Conservation (phyloP, 2,113 vertebrate genomes). For the Neolamprologus cancellatus region DNA sequence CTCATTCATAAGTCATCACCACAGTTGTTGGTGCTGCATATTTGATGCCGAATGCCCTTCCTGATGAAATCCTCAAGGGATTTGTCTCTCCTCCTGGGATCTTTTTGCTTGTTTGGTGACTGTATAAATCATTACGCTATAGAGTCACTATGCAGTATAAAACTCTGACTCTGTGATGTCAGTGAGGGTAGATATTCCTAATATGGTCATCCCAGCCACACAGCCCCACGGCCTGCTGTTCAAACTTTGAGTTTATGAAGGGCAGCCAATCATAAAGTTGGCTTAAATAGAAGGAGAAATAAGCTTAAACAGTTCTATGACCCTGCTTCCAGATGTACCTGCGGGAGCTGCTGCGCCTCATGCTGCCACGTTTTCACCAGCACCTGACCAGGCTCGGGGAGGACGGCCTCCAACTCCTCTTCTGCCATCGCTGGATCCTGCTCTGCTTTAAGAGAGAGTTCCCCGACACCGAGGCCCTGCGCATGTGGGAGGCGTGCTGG, state of each 20-base stretch:
- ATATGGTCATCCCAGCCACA: background rate
- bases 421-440: slow-evolving; percentile 97
- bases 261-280: background rate
- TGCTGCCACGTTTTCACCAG: slow-evolving; percentile 83
- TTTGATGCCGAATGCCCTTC: background rate
- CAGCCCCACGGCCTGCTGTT: background rate
- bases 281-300: background rate
- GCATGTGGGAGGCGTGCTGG: slow-evolving; percentile 99
- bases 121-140: background rate
- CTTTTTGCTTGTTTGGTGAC: background rate
- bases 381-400: slow-evolving; percentile 86
- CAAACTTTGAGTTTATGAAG: background rate
- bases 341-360: slow-evolving; percentile 88
- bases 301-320: background rate
- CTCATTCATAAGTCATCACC: background rate
- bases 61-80: background rate
- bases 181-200: background rate
- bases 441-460: slow-evolving; percentile 98
- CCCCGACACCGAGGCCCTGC: slow-evolving; percentile 87
- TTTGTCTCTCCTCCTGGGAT: background rate
- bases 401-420: slow-evolving; percentile 94
- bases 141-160: background rate
- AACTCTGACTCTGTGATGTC: background rate
- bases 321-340: slow-evolving; percentile 80
- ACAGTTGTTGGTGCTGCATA: background rate